phyloP scores from a whole-genome alignment of 2,113 vertebrate species.

The Ophthalmolycus amberensis region DNA sequence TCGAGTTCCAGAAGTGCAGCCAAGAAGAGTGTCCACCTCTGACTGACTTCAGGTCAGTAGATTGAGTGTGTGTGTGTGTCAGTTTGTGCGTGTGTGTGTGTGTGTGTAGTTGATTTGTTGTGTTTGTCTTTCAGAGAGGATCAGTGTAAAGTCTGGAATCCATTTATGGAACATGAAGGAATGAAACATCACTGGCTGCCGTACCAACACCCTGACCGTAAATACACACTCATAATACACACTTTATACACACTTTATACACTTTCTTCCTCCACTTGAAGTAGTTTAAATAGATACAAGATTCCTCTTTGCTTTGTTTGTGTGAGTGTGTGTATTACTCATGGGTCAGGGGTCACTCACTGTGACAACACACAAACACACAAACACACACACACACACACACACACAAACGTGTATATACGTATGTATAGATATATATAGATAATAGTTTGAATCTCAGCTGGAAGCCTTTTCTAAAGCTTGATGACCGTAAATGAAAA shows the following conservation, averaged over 20 bases:
- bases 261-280: too few relatives aligned
- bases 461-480: too few relatives aligned
- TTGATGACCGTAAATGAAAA: too few relatives aligned
- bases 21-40: conserved; percentile 87
- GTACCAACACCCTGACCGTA: conserved; percentile 91
- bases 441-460: too few relatives aligned
- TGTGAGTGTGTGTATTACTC: too few relatives aligned
- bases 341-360: too few relatives aligned
- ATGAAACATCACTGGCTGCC: conserved; percentile 95
- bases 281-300: too few relatives aligned
- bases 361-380: too few relatives aligned
- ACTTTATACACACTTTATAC: conserved; percentile 18
- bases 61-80: background rate
- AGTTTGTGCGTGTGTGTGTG: background rate
- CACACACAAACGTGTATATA: too few relatives aligned
- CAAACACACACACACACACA: too few relatives aligned
- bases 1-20: conserved; percentile 94
- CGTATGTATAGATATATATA: too few relatives aligned
- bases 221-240: conserved; percentile 48
- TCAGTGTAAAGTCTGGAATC: conserved; percentile 93
- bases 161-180: conserved; percentile 90
- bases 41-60: conserved; percentile 88
- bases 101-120: background rate
- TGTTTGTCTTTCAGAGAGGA: conserved; percentile 82
- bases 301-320: too few relatives aligned